These are phyloP conservation scores for Eurois occulta DNA, from an alignment of 2,888 invertebrate species.

Conservation along the genomic window DNA sequence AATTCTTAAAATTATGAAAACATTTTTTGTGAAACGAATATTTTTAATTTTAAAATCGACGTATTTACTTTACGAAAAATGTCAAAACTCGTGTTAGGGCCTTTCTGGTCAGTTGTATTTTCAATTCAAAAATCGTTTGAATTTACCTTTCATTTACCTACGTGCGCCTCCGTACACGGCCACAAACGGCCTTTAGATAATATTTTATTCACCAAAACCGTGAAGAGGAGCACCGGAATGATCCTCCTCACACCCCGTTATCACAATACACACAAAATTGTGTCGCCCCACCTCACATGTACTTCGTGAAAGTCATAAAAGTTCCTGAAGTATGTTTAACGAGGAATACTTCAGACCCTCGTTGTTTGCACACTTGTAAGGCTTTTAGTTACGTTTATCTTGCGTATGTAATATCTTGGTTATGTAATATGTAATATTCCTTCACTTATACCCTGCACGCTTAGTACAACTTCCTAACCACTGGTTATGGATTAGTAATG, in stretches of 20 bases:
- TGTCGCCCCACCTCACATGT: constrained; percentile 46
- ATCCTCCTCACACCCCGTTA: constrained; percentile 48
- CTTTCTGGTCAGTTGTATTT: not conserved
- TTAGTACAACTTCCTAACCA: not conserved
- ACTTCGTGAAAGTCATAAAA: constrained; percentile 57
- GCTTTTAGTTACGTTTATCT: constrained; percentile 58
- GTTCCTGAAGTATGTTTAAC: constrained; percentile 59
- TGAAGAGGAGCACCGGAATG: constrained; percentile 9
- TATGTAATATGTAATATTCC: not conserved
- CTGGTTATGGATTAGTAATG: not conserved
- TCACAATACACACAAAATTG: constrained; percentile 49
- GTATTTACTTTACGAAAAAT: no score
- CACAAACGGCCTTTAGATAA: constrained; percentile 26
- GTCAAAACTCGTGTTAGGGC: no score
- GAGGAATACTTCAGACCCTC: constrained; percentile 42
- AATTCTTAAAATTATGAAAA: no score
- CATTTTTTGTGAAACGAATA: no score
- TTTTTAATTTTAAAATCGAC: no score
- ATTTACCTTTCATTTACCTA: not conserved
- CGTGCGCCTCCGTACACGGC: not conserved
- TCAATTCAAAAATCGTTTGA: not conserved
- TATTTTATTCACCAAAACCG: constrained; percentile 34
- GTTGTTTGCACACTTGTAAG: constrained; percentile 39
- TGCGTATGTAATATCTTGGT: constrained; percentile 26
- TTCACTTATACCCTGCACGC: not conserved